Percentiles rank a stretch among this genome's conserved stretches.
phyloP scores from a whole-genome alignment of 2,888 invertebrate species.

The Cremastobaeus sp. region DNA sequence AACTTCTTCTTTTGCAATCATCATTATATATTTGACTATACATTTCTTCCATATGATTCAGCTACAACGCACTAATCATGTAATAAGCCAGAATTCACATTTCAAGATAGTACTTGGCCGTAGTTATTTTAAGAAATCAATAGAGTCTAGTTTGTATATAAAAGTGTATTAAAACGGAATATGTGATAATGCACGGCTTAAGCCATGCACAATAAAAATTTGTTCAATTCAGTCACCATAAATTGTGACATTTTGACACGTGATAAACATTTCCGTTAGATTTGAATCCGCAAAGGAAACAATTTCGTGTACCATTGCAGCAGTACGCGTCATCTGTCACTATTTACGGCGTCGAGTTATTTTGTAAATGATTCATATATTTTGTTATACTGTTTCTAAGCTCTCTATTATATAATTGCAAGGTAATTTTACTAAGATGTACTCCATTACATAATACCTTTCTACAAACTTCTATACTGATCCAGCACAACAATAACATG shows the following conservation, averaged over 20 bases:
- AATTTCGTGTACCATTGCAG: no score
- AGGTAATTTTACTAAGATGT: constrained; percentile 58
- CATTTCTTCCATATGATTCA: no score
- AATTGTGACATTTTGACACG: constrained; percentile 65
- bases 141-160: constrained; percentile 43
- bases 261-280: neutral
- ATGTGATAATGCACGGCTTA: constrained; percentile 77
- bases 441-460: constrained; percentile 52
- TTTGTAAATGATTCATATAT: constrained; percentile 78
- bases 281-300: no score
- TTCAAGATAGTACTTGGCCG: constrained; percentile 1
- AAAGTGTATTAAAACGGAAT: constrained; percentile 62
- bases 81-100: constrained; percentile 9
- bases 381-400: constrained; percentile 78
- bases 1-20: no score
- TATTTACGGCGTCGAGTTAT: constrained; percentile 69
- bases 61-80: constrained; percentile 9
- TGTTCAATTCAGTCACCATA: constrained; percentile 70
- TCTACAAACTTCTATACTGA: constrained; percentile 59
- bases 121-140: constrained; percentile 18
- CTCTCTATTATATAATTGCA: constrained; percentile 71
- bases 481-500: constrained; percentile 54
- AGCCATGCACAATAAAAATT: constrained; percentile 74
- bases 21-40: no score
- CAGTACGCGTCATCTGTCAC: constrained; percentile 37